Evolutionary conservation across 2,888 invertebrate genomes (phyloP).

Genomic region (Aleiodes leptofemur): DNA sequence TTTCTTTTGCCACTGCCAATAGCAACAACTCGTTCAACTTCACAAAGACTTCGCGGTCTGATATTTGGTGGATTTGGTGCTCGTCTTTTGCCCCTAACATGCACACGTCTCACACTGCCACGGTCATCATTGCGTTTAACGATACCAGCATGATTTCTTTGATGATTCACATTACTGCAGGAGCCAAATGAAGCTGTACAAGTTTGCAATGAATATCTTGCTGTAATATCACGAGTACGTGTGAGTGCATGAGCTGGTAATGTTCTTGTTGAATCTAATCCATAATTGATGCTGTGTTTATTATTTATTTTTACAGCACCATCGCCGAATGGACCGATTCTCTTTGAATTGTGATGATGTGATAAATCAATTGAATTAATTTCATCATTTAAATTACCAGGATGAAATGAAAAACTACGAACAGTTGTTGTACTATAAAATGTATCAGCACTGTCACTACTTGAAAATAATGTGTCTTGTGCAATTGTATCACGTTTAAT

Average conservation of each 20-base stretch:
- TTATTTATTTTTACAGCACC: slow-evolving; percentile 65
- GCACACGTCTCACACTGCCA: slow-evolving; percentile 79
- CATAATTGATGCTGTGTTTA: slow-evolving; percentile 23
- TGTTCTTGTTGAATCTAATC: slow-evolving; percentile 58
- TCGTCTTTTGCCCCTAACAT: slow-evolving; percentile 86
- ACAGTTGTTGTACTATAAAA: slow-evolving; percentile 84
- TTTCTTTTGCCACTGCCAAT: slow-evolving; percentile 65
- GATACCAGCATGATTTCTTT: slow-evolving; percentile 50
- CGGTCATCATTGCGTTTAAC: slow-evolving; percentile 73
- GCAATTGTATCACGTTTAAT: slow-evolving; percentile 43
- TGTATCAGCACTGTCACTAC: slow-evolving; percentile 81
- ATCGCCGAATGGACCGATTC: slow-evolving; percentile 65
- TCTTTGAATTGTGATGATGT: slow-evolving; percentile 48
- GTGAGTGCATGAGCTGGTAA: slow-evolving; percentile 63
- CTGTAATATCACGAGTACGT: slow-evolving; percentile 62
- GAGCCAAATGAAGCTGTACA: slow-evolving; percentile 60
- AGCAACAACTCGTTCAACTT: slow-evolving; percentile 60
- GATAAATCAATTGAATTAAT: slow-evolving; percentile 59
- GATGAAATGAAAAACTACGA: slow-evolving; percentile 83
- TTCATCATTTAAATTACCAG: slow-evolving; percentile 74
- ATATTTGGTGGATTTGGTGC: slow-evolving; percentile 82
- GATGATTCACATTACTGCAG: slow-evolving; percentile 64
- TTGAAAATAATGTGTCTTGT: slow-evolving; percentile 71
- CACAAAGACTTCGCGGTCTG: slow-evolving; percentile 53
- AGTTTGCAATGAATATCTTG: slow-evolving; percentile 68